Conservation (phyloP, 2,797 vertebrate species). For the Enteromius mattozi region DNA sequence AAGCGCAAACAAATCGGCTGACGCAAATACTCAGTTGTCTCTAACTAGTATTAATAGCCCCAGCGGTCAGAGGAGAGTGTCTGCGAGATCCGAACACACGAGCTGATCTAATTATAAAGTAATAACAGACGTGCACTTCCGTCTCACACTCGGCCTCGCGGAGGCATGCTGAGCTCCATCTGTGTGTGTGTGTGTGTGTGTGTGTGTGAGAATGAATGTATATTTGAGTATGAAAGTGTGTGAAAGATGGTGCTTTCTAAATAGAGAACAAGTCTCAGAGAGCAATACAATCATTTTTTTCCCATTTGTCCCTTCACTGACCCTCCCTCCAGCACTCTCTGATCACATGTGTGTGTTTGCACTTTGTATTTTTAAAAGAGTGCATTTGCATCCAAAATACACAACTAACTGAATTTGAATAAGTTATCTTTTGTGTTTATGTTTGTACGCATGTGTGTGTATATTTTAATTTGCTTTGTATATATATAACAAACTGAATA, state of each 20-base stretch:
- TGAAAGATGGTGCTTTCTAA: slow-evolving; percentile 21
- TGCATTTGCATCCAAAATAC: slow-evolving; percentile 7
- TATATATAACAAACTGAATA: slow-evolving; percentile 17
- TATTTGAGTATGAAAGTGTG: slow-evolving; percentile 35
- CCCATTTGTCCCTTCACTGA: slow-evolving; percentile 17
- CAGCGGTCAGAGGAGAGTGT: neutral
- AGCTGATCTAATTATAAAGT: slow-evolving; percentile 60
- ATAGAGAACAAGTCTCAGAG: slow-evolving; percentile 13
- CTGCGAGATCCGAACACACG: slow-evolving; percentile 23
- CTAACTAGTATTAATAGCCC: slow-evolving; percentile 12
- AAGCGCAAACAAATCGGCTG: neutral
- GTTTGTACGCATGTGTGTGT: neutral
- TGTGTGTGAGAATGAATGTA: neutral
- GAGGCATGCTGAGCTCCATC: slow-evolving; percentile 58
- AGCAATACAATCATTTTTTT: neutral
- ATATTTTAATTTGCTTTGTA: slow-evolving; percentile 1
- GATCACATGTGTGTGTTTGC: neutral
- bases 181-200: slow-evolving; percentile 55
- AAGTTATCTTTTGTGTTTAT: slow-evolving; percentile 5
- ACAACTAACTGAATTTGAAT: slow-evolving; percentile 9
- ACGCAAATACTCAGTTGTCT: neutral
- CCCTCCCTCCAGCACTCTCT: neutral
- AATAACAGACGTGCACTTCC: slow-evolving; percentile 54
- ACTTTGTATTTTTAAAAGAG: neutral
- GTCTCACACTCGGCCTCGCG: slow-evolving; percentile 30